These are phyloP conservation scores for Ypsolopha scabrella DNA, from an alignment of 2,888 invertebrate genomes.

Conservation along the genomic window DNA sequence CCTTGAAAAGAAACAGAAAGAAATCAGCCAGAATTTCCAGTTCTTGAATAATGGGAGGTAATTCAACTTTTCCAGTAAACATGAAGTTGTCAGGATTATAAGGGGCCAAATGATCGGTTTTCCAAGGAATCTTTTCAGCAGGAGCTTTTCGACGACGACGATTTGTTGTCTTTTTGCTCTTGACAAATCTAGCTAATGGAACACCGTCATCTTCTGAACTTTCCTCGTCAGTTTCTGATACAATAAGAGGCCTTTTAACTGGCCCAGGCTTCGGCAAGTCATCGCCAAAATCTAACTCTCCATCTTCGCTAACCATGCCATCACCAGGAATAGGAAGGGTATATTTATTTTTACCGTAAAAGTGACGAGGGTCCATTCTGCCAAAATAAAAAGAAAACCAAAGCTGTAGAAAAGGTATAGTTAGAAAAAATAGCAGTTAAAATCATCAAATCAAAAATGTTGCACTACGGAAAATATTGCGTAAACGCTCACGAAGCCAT, in stretches of 20 bases:
- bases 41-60: too few relatives aligned
- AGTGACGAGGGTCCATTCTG: neutral
- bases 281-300: constrained; percentile 1
- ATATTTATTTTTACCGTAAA: constrained; percentile 3
- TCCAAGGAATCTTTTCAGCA: neutral
- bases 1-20: neutral
- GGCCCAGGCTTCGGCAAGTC: neutral
- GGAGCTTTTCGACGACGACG: neutral
- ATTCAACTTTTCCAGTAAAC: too few relatives aligned
- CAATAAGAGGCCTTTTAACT: neutral
- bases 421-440: too few relatives aligned
- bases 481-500: neutral
- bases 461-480: neutral
- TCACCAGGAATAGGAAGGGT: constrained; percentile 5
- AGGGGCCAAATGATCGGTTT: neutral
- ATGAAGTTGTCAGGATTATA: too few relatives aligned
- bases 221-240: neutral
- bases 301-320: constrained; percentile 1
- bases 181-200: neutral
- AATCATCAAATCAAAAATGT: too few relatives aligned
- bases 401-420: too few relatives aligned
- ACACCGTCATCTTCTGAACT: neutral
- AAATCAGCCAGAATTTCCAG: too few relatives aligned
- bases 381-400: neutral
- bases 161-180: neutral